Percentiles rank a stretch among this genome's conserved stretches.
phyloP scores from a whole-genome alignment of 2,888 invertebrate genomes.

The Andrena trimmerana region DNA sequence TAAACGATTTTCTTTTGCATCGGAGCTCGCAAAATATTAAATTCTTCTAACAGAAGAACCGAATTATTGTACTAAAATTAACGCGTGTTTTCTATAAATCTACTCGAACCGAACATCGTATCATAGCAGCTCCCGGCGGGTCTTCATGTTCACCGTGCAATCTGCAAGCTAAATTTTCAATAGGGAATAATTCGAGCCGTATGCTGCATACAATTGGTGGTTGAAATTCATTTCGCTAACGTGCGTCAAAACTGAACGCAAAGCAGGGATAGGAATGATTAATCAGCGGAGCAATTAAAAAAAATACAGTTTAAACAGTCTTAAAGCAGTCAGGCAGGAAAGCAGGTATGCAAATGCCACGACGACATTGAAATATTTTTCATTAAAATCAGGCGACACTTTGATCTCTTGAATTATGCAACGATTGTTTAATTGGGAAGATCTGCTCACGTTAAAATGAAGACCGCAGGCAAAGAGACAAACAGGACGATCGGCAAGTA shows the following conservation, averaged over 20 bases:
- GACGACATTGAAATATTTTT: neutral
- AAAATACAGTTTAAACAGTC: neutral
- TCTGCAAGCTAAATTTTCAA: conserved; percentile 24
- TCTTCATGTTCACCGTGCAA: neutral
- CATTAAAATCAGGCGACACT: too few relatives aligned
- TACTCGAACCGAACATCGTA: neutral
- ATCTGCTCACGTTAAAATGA: conserved; percentile 76
- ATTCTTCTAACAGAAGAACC: neutral
- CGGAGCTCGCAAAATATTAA: neutral
- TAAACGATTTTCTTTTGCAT: neutral
- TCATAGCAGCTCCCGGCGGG: neutral
- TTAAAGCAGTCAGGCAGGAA: neutral
- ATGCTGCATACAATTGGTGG: neutral
- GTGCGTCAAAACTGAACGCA: neutral
- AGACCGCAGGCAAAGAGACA: conserved; percentile 74
- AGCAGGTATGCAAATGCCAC: neutral
- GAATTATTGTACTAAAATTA: neutral
- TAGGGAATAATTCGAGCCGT: neutral
- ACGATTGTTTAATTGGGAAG: neutral
- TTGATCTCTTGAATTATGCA: too few relatives aligned
- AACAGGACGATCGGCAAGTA: conserved; percentile 78
- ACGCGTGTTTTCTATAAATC: neutral
- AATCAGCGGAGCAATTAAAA: neutral
- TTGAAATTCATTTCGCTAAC: neutral
- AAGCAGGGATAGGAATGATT: neutral